Conservation (phyloP, 2,113 vertebrate genomes). For the Andinoacara biseriatus region DNA sequence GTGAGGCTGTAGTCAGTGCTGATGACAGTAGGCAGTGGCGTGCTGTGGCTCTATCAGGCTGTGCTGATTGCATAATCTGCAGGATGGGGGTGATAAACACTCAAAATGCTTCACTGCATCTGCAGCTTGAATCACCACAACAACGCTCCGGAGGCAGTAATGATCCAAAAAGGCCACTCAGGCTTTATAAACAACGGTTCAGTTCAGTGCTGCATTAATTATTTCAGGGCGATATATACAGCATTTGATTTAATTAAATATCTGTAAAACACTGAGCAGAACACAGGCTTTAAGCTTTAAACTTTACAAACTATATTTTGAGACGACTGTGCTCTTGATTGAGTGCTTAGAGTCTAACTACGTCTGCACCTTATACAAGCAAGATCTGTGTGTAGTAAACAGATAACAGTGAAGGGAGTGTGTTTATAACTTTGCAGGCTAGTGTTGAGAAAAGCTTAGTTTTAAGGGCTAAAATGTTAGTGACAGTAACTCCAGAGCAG, state of each 20-base stretch:
- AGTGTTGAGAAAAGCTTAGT: not conserved
- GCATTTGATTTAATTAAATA: not conserved
- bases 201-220: not conserved
- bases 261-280: too few species aligned
- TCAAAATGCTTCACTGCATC: not conserved
- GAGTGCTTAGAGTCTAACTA: not conserved
- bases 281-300: too few species aligned
- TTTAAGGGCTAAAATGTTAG: not conserved
- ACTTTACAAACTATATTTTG: too few species aligned
- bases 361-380: not conserved
- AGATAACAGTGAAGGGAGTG: not conserved
- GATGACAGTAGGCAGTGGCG: conserved; percentile 1
- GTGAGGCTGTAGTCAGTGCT: conserved; percentile 23
- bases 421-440: not conserved
- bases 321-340: not conserved
- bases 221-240: not conserved
- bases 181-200: not conserved
- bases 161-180: not conserved
- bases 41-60: conserved; percentile 3
- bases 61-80: conserved; percentile 23
- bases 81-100: conserved; percentile 11
- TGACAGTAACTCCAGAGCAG: not conserved
- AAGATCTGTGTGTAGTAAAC: not conserved
- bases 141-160: not conserved
- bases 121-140: not conserved